phyloP scores from a whole-genome alignment of 2,888 invertebrate genomes.

The Lampropteryx suffumata region DNA sequence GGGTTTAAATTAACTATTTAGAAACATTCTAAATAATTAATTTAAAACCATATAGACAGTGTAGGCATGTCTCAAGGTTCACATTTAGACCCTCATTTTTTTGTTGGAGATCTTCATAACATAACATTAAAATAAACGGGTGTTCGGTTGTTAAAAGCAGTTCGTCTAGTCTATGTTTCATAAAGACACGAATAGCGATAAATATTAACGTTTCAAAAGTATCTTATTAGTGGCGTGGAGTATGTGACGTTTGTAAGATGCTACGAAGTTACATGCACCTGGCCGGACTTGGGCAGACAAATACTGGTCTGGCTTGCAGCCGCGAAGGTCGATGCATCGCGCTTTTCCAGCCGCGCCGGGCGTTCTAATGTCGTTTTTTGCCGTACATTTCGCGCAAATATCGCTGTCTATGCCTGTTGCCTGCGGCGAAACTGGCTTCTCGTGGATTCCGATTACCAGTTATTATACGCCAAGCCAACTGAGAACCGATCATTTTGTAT shows the following conservation, averaged over 20 bases:
- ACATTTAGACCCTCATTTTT: not conserved
- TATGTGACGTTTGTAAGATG: constrained; percentile 15
- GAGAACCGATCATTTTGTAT: constrained; percentile 17
- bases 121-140: too few species aligned
- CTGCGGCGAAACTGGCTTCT: constrained; percentile 35
- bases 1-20: too few species aligned
- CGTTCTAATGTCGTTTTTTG: constrained; percentile 65
- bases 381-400: constrained; percentile 32
- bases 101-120: too few species aligned
- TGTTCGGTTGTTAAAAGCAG: too few species aligned
- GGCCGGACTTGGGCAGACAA: constrained; percentile 28
- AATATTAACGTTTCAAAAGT: too few species aligned
- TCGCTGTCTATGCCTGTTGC: constrained; percentile 30
- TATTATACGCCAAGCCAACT: constrained; percentile 18
- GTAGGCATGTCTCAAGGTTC: not conserved
- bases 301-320: constrained; percentile 27
- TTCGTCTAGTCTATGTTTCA: too few species aligned
- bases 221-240: too few species aligned
- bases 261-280: constrained; percentile 39
- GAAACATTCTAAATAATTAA: too few species aligned
- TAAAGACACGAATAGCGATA: not conserved
- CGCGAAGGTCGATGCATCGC: constrained; percentile 65
- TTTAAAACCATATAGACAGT: too few species aligned
- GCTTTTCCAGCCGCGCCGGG: constrained; percentile 38
- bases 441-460: constrained; percentile 32